Conservation (phyloP, 2,888 invertebrate species). For the Odontothrips loti region DNA sequence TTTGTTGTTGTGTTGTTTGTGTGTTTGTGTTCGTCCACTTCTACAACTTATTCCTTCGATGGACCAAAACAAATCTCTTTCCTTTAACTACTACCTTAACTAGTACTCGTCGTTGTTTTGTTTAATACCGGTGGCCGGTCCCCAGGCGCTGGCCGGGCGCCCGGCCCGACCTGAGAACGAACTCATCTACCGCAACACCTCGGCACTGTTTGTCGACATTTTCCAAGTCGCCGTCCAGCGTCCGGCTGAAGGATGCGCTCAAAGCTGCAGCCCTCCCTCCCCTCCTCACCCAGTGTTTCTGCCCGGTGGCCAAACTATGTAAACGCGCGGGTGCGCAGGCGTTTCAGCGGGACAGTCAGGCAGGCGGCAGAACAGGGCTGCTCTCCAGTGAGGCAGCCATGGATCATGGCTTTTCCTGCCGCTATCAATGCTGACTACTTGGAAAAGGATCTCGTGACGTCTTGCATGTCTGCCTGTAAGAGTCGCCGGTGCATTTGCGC, state of each 20-base stretch:
- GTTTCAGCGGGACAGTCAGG: too few relatives aligned
- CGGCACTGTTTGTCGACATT: background rate
- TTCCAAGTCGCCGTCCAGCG: conserved; percentile 11
- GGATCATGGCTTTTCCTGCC: too few relatives aligned
- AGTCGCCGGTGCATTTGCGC: too few relatives aligned
- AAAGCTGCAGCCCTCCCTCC: background rate
- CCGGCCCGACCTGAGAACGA: too few relatives aligned
- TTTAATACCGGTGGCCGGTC: background rate
- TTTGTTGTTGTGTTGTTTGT: conserved; percentile 11
- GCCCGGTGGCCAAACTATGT: background rate
- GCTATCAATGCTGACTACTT: too few relatives aligned
- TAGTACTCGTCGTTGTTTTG: background rate
- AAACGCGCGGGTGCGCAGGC: too few relatives aligned
- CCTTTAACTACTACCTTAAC: background rate
- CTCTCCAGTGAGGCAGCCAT: too few relatives aligned
- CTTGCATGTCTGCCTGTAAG: too few relatives aligned
- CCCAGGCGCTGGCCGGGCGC: too few relatives aligned
- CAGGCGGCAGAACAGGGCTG: too few relatives aligned
- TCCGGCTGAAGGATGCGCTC: background rate
- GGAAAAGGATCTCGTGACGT: too few relatives aligned
- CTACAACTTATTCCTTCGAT: conserved; percentile 8
- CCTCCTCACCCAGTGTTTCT: background rate
- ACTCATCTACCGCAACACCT: too few relatives aligned
- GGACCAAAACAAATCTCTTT: conserved; percentile 19
- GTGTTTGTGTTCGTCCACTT: conserved; percentile 26